These are phyloP conservation scores for Meandrusa payeni DNA, from an alignment of 2,888 invertebrate genomes.

Conservation along the genomic window DNA sequence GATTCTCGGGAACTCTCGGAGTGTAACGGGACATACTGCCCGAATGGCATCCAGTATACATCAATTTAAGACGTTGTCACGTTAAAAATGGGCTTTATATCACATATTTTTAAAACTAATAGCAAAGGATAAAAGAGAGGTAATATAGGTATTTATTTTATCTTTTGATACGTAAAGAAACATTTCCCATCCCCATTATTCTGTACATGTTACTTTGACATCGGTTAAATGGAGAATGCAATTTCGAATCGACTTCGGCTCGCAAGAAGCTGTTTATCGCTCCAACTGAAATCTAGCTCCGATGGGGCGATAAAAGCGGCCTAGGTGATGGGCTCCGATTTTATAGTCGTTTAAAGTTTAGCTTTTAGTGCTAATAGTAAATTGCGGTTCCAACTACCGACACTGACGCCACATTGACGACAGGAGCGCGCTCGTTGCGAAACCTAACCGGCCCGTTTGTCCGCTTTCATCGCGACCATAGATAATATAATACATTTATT, in stretches of 20 bases:
- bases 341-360: slow-evolving; percentile 48
- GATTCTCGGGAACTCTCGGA: too few species aligned
- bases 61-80: too few species aligned
- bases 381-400: slow-evolving; percentile 30
- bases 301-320: slow-evolving; percentile 42
- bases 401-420: slow-evolving; percentile 8
- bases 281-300: slow-evolving; percentile 28
- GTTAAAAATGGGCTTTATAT: too few species aligned
- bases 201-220: slow-evolving; percentile 1
- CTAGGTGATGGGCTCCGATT: slow-evolving; percentile 41
- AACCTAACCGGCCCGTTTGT: slow-evolving; percentile 1
- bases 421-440: neutral
- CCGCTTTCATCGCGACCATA: slow-evolving; percentile 5
- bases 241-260: slow-evolving; percentile 17
- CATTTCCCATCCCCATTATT: neutral
- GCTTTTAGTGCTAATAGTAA: slow-evolving; percentile 53
- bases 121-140: too few species aligned
- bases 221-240: slow-evolving; percentile 17
- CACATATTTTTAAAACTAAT: too few species aligned
- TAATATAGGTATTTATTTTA: too few species aligned
- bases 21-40: too few species aligned
- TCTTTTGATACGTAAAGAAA: too few species aligned
- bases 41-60: too few species aligned
- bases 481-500: slow-evolving; percentile 10
- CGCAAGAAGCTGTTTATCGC: slow-evolving; percentile 25